Percentiles rank a stretch among this genome's conserved stretches.
phyloP scores from a whole-genome alignment of 2,113 vertebrate species.

The Tragulus kanchil region DNA sequence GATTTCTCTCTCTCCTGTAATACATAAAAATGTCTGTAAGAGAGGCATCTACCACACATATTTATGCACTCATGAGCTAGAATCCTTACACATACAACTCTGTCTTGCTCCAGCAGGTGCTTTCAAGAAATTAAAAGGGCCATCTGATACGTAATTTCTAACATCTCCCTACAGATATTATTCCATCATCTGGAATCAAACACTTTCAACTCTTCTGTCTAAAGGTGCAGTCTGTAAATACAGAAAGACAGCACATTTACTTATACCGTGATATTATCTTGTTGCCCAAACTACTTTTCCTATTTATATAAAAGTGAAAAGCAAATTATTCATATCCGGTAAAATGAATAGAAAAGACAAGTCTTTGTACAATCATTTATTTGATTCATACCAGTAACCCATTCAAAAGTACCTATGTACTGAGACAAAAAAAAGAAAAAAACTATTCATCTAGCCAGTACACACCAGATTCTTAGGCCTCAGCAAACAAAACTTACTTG shows the following conservation, averaged over 20 bases:
- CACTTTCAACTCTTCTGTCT: slow-evolving; percentile 58
- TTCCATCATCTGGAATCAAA: neutral
- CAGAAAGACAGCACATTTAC: slow-evolving; percentile 44
- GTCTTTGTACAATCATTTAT: neutral
- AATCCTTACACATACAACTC: slow-evolving; percentile 40
- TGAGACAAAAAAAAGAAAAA: neutral
- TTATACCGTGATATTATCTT: neutral
- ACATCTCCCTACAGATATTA: slow-evolving; percentile 35
- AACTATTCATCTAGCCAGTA: slow-evolving; percentile 1
- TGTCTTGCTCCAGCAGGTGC: neutral
- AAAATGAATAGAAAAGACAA: slow-evolving; percentile 35
- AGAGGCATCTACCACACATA: neutral
- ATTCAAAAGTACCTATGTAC: slow-evolving; percentile 46
- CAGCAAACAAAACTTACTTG: slow-evolving; percentile 43
- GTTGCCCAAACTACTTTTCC: slow-evolving; percentile 49
- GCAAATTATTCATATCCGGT: slow-evolving; percentile 37
- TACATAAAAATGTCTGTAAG: neutral
- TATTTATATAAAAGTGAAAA: slow-evolving; percentile 56
- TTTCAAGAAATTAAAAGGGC: slow-evolving; percentile 47
- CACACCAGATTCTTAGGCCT: neutral
- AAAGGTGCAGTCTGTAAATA: slow-evolving; percentile 59
- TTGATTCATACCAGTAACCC: slow-evolving; percentile 38
- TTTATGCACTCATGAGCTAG: neutral
- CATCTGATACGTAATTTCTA: slow-evolving; percentile 24
- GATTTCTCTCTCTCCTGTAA: neutral